Evolutionary conservation across 2,797 vertebrate species (phyloP), one percentile per base, ranked within the genome.

Genomic region (Chloroceryle inda): DNA sequence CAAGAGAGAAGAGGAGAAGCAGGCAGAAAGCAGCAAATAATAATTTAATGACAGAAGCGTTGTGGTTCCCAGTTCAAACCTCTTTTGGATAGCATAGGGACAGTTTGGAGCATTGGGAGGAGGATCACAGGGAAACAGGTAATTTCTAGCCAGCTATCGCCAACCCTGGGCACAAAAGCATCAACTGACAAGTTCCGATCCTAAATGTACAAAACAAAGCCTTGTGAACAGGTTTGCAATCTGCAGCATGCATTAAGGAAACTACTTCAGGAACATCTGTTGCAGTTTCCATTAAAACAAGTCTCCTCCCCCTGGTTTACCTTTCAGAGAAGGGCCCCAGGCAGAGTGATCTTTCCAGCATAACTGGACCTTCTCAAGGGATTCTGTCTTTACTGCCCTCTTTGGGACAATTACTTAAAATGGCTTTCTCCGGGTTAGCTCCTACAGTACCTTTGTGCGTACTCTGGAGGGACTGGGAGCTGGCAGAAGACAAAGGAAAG

Each of bases 11-110:
- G 74, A 91, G 47, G 82, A 97, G 84, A 78, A 86, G 63, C 93
- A 94, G 88, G 92, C 81, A 90, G 88, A 92, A 80, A 87, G 96
- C 94, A 97, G 96, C 96, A 96, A 94, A 97, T 95, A 94, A 96
- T 96, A 97, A 97, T 95, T 96, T 96, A 97, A 96, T 97, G 95
- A 97, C 58, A 97, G 84, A 97, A 97, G 96, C 96, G 72, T 92
- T 21, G 89, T 94, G 92, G 93, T 96, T 97, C 94, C 92, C 93
- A 84, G 91, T 94, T 95, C 89, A 91, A 85, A 95, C 63, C 85
- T 97, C 91, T 91, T 88, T 94, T 11, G 18, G 82, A 33, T 59
- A 86, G 87, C 71, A 72, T 33, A 73, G 75, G 91, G 92, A 86
- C 67, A 95, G 72, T 85, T 85, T 64, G 83, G 80, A 88, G 71